Evolutionary conservation across 2,113 vertebrate genomes (phyloP).

Genomic region (Numida meleagris): DNA sequence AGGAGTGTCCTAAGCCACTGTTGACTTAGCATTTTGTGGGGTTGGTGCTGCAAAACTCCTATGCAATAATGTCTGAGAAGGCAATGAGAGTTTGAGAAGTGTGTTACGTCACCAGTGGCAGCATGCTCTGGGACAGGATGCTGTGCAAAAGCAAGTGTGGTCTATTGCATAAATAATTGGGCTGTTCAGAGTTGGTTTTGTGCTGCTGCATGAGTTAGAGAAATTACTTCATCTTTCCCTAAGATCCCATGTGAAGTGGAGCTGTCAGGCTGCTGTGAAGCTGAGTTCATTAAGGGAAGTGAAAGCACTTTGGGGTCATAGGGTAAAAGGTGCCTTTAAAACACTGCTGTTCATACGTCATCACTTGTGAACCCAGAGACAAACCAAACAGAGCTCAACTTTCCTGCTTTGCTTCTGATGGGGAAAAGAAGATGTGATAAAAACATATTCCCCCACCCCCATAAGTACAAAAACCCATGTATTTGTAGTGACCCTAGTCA

Average conservation of each 20-base stretch:
- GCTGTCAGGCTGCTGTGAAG: background rate
- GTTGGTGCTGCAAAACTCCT: background rate
- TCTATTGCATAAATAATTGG: background rate
- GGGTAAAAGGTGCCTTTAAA: slow-evolving; percentile 31
- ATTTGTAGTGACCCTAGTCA: background rate
- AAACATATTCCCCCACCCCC: background rate
- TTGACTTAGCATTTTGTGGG: background rate
- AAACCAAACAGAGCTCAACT: background rate
- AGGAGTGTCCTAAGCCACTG: background rate
- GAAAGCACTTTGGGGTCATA: background rate
- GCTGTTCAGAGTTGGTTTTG: background rate
- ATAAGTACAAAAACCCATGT: background rate
- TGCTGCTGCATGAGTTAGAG: background rate
- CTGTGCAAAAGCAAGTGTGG: background rate
- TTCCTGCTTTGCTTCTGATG: background rate
- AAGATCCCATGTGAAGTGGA: background rate
- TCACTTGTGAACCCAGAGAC: background rate
- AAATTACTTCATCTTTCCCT: background rate
- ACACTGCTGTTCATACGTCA: background rate
- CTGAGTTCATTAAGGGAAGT: background rate
- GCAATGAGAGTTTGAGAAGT: background rate
- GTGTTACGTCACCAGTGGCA: background rate
- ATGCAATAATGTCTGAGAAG: accelerated
- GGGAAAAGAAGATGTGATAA: background rate
- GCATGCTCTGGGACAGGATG: background rate